Conservation (phyloP, 2,113 vertebrate species). For the Xyliphius kryptos region DNA sequence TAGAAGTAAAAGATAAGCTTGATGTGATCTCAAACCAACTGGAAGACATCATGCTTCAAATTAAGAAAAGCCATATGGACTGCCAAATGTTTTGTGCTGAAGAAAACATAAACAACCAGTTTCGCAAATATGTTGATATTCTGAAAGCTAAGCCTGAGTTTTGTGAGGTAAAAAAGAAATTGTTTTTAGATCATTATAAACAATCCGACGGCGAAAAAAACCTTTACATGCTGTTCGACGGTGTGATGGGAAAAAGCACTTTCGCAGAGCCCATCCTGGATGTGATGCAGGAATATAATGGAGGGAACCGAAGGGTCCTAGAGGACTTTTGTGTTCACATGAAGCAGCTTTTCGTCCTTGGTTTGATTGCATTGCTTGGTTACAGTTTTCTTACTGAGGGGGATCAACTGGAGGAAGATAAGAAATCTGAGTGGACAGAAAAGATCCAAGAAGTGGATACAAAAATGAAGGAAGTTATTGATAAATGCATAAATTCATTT, state of each 20-base stretch:
- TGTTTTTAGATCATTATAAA: constrained; percentile 65
- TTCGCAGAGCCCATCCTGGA: constrained; percentile 63
- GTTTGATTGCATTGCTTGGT: constrained; percentile 64
- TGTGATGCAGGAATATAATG: constrained; percentile 60
- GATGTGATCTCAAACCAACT: constrained; percentile 62
- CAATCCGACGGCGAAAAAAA: constrained; percentile 68
- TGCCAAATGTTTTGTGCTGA: constrained; percentile 61
- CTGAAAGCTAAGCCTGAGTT: constrained; percentile 64
- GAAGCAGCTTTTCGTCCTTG: constrained; percentile 71
- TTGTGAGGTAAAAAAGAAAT: constrained; percentile 56
- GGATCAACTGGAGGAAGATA: constrained; percentile 56
- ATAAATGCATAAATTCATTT: constrained; percentile 56
- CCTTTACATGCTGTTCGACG: constrained; percentile 59
- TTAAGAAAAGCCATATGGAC: constrained; percentile 61
- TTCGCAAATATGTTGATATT: constrained; percentile 68
- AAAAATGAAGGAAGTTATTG: constrained; percentile 60
- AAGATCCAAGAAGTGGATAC: constrained; percentile 61
- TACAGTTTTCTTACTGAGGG: constrained; percentile 55
- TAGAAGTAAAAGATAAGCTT: constrained; percentile 56
- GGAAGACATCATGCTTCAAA: constrained; percentile 62
- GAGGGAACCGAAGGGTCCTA: constrained; percentile 58
- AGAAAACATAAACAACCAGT: constrained; percentile 70
- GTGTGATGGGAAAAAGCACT: constrained; percentile 59
- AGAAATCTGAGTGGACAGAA: constrained; percentile 59
- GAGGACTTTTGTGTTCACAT: constrained; percentile 67